phyloP scores from a whole-genome alignment of 37 sponge, comb jelly and placozoan species.

The Cladorhizidae sp. region DNA sequence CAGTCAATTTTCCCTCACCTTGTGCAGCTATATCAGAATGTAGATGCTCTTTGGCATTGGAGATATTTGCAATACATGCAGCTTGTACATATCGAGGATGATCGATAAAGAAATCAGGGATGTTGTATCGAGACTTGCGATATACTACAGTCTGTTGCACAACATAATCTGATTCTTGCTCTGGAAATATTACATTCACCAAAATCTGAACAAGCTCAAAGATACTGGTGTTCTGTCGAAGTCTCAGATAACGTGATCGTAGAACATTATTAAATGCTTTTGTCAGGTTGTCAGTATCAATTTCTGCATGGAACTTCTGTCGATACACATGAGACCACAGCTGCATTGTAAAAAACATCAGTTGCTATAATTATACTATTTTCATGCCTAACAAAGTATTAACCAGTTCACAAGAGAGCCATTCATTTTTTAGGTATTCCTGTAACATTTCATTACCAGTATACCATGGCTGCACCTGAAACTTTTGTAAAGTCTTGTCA shows the following conservation, averaged over 20 bases:
- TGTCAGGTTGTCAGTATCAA: constrained; percentile 5
- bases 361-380: background rate
- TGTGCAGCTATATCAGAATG: constrained; percentile 9
- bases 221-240: background rate
- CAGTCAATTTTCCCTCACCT: constrained; percentile 24
- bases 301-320: background rate
- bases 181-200: constrained; percentile 8
- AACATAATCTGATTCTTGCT: background rate
- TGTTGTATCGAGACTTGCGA: constrained; percentile 11
- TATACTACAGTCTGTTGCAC: constrained; percentile 9
- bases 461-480: constrained; percentile 1
- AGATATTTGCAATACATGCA: constrained; percentile 1
- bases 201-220: constrained; percentile 6
- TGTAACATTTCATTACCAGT: constrained; percentile 7
- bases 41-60: background rate
- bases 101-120: constrained; percentile 7
- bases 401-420: constrained; percentile 20
- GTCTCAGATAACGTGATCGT: background rate
- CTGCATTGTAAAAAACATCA: background rate
- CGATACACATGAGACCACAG: background rate
- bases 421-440: constrained; percentile 23
- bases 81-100: constrained; percentile 17
- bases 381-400: too few relatives aligned
- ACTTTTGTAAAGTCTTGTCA: background rate
- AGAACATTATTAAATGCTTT: constrained; percentile 12